Base-by-base conservation (phyloP, 2,113 vertebrate species). In the Phaethornis superciliosus region DNA sequence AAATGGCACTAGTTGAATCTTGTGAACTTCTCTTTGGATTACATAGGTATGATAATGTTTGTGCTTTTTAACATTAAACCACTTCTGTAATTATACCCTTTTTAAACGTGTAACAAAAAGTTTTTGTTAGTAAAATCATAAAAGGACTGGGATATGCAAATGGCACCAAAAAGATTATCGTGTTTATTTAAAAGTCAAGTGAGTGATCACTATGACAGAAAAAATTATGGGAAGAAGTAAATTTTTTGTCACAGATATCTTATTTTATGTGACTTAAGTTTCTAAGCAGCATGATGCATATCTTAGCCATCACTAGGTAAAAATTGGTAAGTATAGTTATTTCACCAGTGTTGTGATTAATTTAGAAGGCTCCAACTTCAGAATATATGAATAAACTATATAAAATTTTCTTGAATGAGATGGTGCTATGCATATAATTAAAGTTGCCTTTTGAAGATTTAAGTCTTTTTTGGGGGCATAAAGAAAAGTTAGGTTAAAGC, bases 1-100 rank as follows among this genome's bases (percentile, higher is more conserved):
- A 99, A 98, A 99, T 92, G 14, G 99, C 99, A 16, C 97, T 99
- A 90, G 98, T 98, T 85, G 98, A 99, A 97, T 99, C 99, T 58
- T 98, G 98, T 81, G 98, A 94, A 94, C 91, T 99, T 62, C 98
- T 99, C 33, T 99, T 99, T 96, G 98, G 98, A 95, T 98, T 99
- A 77, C 98, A 99, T 93, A 99, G 99, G 99, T 99, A 98, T 80
- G 88, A 33, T 84, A 32, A 55, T 15, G 3, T 30, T 63, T 54
- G 42, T 62, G 11, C 68, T 20, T 93, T 92, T 89, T 46, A 33
- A 75, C 76, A 68, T 75, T 83, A 83, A 58, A 72, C 23, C 7
- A 8, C 13, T 54, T 87, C 19, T 65, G 12, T 76, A 81, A 21
- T 78, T 70, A 18, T 64, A 67, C 2, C 11, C 15, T 21, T 19